Conservation (phyloP, 2,113 vertebrate genomes). For the Callipepla californica region DNA sequence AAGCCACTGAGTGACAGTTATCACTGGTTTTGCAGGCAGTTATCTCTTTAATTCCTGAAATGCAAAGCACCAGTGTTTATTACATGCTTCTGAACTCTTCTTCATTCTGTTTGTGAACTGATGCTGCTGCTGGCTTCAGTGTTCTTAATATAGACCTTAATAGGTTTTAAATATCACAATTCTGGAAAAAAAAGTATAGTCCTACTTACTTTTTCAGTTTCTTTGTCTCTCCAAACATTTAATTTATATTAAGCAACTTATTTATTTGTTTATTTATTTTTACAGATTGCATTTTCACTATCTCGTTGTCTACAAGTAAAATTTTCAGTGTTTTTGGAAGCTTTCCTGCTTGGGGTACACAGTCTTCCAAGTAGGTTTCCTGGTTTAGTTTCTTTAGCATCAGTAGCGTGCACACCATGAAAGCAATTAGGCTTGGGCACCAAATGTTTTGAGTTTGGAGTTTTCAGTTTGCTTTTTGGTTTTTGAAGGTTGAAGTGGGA, state of each 20-base stretch:
- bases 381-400: background rate
- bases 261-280: background rate
- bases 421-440: background rate
- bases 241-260: background rate
- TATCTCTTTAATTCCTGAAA: background rate
- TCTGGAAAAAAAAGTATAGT: background rate
- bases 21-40: background rate
- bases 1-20: background rate
- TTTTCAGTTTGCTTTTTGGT: background rate
- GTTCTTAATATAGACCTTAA: background rate
- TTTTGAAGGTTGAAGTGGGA: background rate
- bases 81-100: background rate
- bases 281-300: background rate
- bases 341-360: background rate
- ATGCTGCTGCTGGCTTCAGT: background rate
- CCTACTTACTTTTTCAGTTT: background rate
- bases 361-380: slow-evolving; percentile 38
- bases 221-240: background rate
- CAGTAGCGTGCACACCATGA: background rate
- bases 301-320: background rate
- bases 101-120: background rate
- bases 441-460: background rate
- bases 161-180: background rate
- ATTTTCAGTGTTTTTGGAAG: slow-evolving; percentile 14
- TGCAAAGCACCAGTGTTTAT: background rate